Base-by-base conservation (phyloP, 2,888 invertebrate species). In the Synergus gifuensis region DNA sequence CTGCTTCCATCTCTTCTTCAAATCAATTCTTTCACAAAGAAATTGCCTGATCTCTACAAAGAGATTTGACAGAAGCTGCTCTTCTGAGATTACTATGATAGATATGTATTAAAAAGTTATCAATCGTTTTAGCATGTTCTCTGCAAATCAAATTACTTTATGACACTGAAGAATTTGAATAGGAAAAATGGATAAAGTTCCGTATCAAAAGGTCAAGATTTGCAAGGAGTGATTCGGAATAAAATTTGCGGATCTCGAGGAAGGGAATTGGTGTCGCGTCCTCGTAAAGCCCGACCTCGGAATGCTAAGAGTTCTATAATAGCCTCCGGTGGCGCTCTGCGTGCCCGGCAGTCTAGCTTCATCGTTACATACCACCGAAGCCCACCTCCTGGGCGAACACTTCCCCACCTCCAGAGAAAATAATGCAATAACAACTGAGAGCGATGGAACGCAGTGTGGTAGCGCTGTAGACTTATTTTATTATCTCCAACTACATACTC, bases 321-420 rank as follows among this genome's bases (percentile, higher is more conserved):
- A 84, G 83, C 83, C 82, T 81, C 64, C 42, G 83, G 79, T 81
- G 82, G 84, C 81, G 83, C 85, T 85, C 83, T 63, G 84, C 85
- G 85, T 86, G 85, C 85, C 83, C 82, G 78, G 83, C 82, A 80
- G 82, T 86, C 82, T 82, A 82, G 83, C 78, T 84, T 83, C 79
- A 79, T 76, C 79, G 83, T 76, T 79, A 80, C 83, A 83, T 83
- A 82, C 83, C 87, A 82, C 83, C 82, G 79, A 77, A 81, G 79
- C 40, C 76, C 79, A 81, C 78, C 78, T 78, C 46, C 78, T 40
- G 76, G 81, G 79, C 78, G 78, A 83, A 79, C 82, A 78, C 80
- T 81, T 82, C 77, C 78, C 77, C 77, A 79, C 77, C 79, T 81
- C 82, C 79, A 78, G 81, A 80, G 81, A 62, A 77, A 66, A 78